Percentiles rank a stretch among this genome's conserved stretches.
Conservation (phyloP, 1,140 invertebrate genomes). For the Calycopis cecrops region DNA sequence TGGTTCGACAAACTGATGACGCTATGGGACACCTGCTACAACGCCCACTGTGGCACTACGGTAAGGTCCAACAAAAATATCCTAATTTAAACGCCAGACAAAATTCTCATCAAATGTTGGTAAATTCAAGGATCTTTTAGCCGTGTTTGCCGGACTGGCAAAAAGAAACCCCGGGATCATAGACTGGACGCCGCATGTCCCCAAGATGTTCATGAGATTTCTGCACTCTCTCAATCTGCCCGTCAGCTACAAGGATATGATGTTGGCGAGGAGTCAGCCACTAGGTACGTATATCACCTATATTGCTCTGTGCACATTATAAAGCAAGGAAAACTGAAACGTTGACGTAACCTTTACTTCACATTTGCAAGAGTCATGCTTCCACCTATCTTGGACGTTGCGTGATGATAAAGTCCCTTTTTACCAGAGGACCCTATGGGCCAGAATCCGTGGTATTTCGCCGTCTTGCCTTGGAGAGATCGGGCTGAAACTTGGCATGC, state of each 20-base stretch:
- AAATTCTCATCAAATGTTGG: neutral
- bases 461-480: no score
- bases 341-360: no score
- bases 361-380: no score
- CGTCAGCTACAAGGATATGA: conserved; percentile 81
- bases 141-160: conserved; percentile 84
- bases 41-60: conserved; percentile 81
- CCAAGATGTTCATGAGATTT: conserved; percentile 89
- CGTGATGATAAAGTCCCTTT: no score
- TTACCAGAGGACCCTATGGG: no score
- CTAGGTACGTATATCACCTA: conserved; percentile 49
- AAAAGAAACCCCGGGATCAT: conserved; percentile 87
- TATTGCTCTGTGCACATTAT: no score
- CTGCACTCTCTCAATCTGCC: conserved; percentile 86
- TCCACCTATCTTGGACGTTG: no score
- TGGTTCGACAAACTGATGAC: conserved; percentile 91
- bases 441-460: no score
- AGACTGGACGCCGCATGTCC: conserved; percentile 90
- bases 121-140: conserved; percentile 79
- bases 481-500: no score
- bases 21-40: conserved; percentile 86
- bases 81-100: neutral
- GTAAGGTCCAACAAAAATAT: conserved; percentile 74
- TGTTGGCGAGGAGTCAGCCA: conserved; percentile 38
- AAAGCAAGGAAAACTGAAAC: no score